Evolutionary conservation across 2,797 vertebrate genomes (phyloP).

Genomic region (Silurus lanzhouensis): DNA sequence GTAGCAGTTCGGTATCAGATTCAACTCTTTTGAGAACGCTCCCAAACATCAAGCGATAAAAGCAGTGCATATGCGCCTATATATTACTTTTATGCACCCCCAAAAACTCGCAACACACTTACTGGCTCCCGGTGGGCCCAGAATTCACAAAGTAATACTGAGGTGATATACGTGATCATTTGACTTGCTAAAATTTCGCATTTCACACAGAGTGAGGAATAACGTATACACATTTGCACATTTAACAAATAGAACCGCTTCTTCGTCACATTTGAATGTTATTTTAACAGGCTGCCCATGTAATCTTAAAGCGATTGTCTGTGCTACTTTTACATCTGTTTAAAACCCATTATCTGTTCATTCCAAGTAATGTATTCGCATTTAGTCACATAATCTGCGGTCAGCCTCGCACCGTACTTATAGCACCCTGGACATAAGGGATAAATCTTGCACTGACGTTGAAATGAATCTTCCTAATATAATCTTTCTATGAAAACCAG

Average conservation of each 20-base stretch:
- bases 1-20: neutral
- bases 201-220: neutral
- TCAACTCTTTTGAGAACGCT: neutral
- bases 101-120: neutral
- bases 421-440: neutral
- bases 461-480: slow-evolving; percentile 35
- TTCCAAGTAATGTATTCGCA: slow-evolving; percentile 9
- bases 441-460: slow-evolving; percentile 15
- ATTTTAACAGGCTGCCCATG: neutral
- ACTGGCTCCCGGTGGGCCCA: neutral
- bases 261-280: neutral
- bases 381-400: slow-evolving; percentile 6
- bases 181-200: neutral
- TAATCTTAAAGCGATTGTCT: slow-evolving; percentile 1
- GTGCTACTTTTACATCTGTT: slow-evolving; percentile 3
- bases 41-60: neutral
- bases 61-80: neutral
- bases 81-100: neutral
- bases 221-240: neutral
- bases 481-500: slow-evolving; percentile 19
- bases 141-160: neutral
- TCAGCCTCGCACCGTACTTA: neutral
- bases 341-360: neutral
- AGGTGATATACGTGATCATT: neutral
- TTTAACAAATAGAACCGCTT: neutral